Base-by-base conservation (phyloP, 23 tunicate species). In the Trididemnum nubilum region DNA sequence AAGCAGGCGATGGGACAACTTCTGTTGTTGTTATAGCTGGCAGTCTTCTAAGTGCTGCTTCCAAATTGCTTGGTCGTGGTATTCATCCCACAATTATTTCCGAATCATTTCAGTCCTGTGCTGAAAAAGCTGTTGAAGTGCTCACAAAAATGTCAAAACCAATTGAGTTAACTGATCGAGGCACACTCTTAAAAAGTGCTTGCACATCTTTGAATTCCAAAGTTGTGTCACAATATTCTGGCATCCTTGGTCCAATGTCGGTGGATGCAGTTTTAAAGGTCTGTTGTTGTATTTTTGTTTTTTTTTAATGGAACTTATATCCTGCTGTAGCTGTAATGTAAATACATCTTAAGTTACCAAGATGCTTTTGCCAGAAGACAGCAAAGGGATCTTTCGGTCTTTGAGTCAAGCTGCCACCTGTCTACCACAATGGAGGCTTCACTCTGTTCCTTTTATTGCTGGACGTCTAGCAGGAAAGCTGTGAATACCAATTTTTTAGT, bases 1-100 rank as follows among this genome's bases (percentile, higher is more conserved):
- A 95, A 73, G 99, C 99, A 49, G 99, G 99, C 32, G 99, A 95
- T 83, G 99, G 99, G n/a, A 95, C 99, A 22, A 95, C 99, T 21
- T 89, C 99, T 4, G 98, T 93, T 36, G 98, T 93, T 57, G 98
- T 93, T 34, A 83, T 93, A 65, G 93, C 93, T 37, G 99, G 99
- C 35, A 86, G 92, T 66, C 77, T 95, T 4, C 81, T 95, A 1
- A 94, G 85, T 51, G 99, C 99, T 39, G 92, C 96, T 22, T 85
- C 96, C 0, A 90, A 95, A 65, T 88, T 95, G 64, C 82, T 95
- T 29, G 82, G 88, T 21, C 66, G 95, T 0, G 99, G 99, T 4
- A 83, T 95, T 57, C 99, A 95, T 73, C 92, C 99, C 35, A 95
- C 99, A 22, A 86, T 65, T 2, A 91, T 95, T 34, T 95, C 99